Base-by-base conservation (phyloP, 2,888 invertebrate genomes). In the Drosophila maculinotata region DNA sequence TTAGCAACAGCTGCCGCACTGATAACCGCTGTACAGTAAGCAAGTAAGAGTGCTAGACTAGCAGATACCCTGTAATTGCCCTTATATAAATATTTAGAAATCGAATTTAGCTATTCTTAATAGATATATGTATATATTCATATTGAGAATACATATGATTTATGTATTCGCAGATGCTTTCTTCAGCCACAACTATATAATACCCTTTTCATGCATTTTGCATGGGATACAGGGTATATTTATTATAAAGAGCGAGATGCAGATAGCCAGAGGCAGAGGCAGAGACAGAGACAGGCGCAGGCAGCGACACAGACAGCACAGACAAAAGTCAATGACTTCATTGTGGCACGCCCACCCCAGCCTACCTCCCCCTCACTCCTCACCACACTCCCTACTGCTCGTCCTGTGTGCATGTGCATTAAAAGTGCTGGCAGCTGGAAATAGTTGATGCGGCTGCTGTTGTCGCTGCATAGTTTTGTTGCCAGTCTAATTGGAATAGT, bases 401-500 rank as follows among this genome's bases (percentile, higher is more conserved):
- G 30, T 5, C 17, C 7, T 28, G 15, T 47, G 25, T 70, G 84
- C 68, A 77, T 87, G 71, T 78, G 85, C 71, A 83, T 87, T 81
- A 76, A 81, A 79, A 76, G 71, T 67, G 77, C 69, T 69, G 69
- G 72, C 72, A 79, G 59, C 78, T 72, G 83, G 65, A 82, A 82
- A 82, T 87, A 84, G 81, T 87, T 73, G 72, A 54, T 62, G 72
- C 36, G 53, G 47, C 45, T 45, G 39, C 41, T 15, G 49, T 41
- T 71, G 74, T 65, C 69, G 87, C 64, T 87, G 82, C 87, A 85
- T 87, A 85, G 82, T 82, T 82, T 59, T 72, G 63, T 69, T 74
- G 75, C 77, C 71, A 63, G 58, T 81, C 83, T 83, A 83, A 83
- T 83, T 83, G 88, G 88, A 83, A 83, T 83, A 83, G 88, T 83